Evolutionary conservation across 2,888 invertebrate species (phyloP).

Genomic region (Ferdinandea cuprea): DNA sequence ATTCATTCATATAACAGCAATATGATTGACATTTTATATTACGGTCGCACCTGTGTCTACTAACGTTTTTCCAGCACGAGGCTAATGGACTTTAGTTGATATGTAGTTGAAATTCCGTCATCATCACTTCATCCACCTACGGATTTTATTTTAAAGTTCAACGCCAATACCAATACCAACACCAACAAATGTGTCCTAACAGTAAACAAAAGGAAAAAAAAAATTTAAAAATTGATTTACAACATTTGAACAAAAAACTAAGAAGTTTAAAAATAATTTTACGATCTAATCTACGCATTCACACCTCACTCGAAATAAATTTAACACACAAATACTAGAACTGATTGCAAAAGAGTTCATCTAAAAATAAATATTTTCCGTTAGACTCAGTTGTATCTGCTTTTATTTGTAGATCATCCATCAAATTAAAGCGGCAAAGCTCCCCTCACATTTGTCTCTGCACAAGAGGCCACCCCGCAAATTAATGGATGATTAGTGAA

Average conservation of each 20-base stretch:
- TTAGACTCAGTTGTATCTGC: neutral
- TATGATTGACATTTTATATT: constrained; percentile 35
- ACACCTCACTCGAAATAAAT: constrained; percentile 24
- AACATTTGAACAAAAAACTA: constrained; percentile 50
- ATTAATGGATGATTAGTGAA: constrained; percentile 63
- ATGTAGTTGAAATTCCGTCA: constrained; percentile 22
- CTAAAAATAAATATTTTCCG: constrained; percentile 19
- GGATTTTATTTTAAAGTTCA: constrained; percentile 17
- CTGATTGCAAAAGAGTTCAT: constrained; percentile 3
- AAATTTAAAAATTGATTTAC: constrained; percentile 35
- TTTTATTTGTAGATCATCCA: constrained; percentile 5
- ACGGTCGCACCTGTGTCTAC: constrained; percentile 43
- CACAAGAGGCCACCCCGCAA: constrained; percentile 1
- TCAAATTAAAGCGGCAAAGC: constrained; percentile 5
- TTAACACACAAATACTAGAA: constrained; percentile 16
- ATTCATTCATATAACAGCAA: constrained; percentile 4
- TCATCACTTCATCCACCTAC: constrained; percentile 4
- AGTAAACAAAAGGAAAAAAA: neutral
- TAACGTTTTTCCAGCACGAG: neutral
- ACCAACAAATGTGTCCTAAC: neutral
- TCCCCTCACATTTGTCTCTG: neutral
- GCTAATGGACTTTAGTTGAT: constrained; percentile 33
- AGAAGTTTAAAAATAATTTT: constrained; percentile 61
- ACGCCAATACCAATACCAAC: no score
- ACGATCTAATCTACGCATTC: constrained; percentile 53